These are phyloP conservation scores for Ciconia maguari DNA, from an alignment of 2,113 vertebrate genomes.

Conservation along the genomic window DNA sequence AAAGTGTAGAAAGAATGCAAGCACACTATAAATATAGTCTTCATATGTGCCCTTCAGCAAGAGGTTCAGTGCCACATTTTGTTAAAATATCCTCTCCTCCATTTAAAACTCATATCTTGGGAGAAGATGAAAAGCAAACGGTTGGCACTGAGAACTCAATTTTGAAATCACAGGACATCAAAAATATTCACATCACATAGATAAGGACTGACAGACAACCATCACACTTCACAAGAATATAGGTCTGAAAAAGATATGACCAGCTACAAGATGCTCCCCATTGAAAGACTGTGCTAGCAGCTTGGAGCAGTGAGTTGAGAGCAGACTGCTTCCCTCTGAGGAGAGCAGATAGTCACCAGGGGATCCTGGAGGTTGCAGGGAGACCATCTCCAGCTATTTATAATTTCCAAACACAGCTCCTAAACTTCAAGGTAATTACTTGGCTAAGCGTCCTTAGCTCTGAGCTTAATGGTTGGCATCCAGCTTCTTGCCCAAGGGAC, in stretches of 20 bases:
- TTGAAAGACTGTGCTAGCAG: neutral
- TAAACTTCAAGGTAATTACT: neutral
- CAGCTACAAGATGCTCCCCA: neutral
- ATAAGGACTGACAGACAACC: neutral
- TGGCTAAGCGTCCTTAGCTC: neutral
- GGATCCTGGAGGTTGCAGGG: neutral
- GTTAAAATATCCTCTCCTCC: conserved; percentile 1
- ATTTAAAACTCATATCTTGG: conserved; percentile 35
- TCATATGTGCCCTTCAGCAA: conserved; percentile 30
- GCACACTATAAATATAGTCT: conserved; percentile 41
- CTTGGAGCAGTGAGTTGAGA: neutral
- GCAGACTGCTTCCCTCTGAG: neutral
- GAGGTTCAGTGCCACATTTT: conserved; percentile 27
- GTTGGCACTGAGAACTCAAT: neutral
- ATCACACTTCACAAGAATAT: neutral
- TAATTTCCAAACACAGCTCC: neutral
- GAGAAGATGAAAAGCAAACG: conserved; percentile 24
- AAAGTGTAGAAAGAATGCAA: conserved; percentile 34
- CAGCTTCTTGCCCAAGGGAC: neutral
- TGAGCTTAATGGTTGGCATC: neutral
- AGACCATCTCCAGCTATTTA: neutral
- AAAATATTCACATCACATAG: neutral
- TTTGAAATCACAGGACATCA: conserved; percentile 36
- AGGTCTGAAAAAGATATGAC: neutral
- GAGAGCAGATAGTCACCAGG: neutral